Evolutionary conservation across 2,888 invertebrate genomes (phyloP).

Genomic region (Saturnia japonica): DNA sequence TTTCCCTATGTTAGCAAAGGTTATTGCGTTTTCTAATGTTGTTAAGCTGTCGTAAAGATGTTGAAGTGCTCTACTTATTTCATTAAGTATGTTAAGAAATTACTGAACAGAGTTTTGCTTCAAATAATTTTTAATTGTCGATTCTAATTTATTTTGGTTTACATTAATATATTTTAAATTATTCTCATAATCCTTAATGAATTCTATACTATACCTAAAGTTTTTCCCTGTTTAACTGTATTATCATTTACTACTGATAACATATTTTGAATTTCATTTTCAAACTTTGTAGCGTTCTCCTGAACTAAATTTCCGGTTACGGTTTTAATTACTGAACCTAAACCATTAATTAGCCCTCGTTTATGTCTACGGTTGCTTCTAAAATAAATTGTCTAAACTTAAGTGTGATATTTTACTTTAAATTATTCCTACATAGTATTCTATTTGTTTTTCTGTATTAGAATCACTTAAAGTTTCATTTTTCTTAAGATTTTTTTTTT

Average conservation of each 20-base stretch:
- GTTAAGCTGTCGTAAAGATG: no score
- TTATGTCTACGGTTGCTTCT: slow-evolving; percentile 15
- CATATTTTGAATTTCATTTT: neutral
- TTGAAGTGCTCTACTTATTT: neutral
- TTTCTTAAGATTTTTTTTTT: no score
- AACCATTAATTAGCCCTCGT: slow-evolving; percentile 26
- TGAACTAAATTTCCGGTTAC: slow-evolving; percentile 29
- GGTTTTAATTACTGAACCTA: slow-evolving; percentile 28
- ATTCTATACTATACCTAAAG: neutral
- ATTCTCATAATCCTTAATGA: neutral
- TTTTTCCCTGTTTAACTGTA: neutral
- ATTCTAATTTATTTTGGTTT: neutral
- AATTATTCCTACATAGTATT: no score
- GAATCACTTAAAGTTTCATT: no score
- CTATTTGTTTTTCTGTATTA: neutral
- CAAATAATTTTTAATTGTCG: neutral
- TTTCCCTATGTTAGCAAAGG: neutral
- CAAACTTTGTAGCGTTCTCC: slow-evolving; percentile 22
- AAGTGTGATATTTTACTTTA: no score
- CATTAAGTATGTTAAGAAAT: neutral
- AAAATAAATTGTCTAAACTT: no score
- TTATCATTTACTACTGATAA: neutral
- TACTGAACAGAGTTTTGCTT: neutral
- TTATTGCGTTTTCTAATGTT: neutral
- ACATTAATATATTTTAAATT: neutral